phyloP scores from a whole-genome alignment of 1,140 invertebrate species.

The Drosophila saltans region DNA sequence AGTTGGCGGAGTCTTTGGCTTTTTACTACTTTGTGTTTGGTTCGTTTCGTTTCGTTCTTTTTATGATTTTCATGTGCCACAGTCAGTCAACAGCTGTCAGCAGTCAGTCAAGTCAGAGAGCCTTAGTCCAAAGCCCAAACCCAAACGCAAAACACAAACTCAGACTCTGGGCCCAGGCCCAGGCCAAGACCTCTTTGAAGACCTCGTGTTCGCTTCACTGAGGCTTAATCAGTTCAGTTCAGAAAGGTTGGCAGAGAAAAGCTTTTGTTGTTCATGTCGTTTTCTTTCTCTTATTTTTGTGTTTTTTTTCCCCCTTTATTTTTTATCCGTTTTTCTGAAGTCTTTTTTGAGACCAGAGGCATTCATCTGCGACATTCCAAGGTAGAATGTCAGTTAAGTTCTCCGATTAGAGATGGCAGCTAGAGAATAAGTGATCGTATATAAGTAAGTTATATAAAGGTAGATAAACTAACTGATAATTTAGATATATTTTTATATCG shows the following conservation, averaged over 20 bases:
- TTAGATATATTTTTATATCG: no score
- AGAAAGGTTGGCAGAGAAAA: constrained; percentile 60
- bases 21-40: constrained; percentile 52
- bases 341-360: constrained; percentile 48
- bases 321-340: constrained; percentile 13
- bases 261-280: constrained; percentile 52
- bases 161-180: constrained; percentile 30
- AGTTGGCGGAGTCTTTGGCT: constrained; percentile 26
- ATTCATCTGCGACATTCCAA: constrained; percentile 75
- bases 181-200: constrained; percentile 18
- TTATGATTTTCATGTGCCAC: constrained; percentile 60
- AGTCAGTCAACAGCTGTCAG: constrained; percentile 47
- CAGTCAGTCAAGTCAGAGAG: constrained; percentile 50
- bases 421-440: neutral
- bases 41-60: constrained; percentile 29
- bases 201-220: constrained; percentile 46
- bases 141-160: constrained; percentile 22
- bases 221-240: constrained; percentile 74
- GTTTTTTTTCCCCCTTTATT: neutral
- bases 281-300: neutral
- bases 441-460: no score
- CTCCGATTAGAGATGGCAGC: constrained; percentile 1
- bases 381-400: constrained; percentile 39
- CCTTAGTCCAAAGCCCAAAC: constrained; percentile 33
- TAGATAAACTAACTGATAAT: no score